Percentiles rank a stretch among this genome's conserved stretches.
phyloP scores from a whole-genome alignment of 2,888 invertebrate genomes.

The Limnephilus rhombicus region DNA sequence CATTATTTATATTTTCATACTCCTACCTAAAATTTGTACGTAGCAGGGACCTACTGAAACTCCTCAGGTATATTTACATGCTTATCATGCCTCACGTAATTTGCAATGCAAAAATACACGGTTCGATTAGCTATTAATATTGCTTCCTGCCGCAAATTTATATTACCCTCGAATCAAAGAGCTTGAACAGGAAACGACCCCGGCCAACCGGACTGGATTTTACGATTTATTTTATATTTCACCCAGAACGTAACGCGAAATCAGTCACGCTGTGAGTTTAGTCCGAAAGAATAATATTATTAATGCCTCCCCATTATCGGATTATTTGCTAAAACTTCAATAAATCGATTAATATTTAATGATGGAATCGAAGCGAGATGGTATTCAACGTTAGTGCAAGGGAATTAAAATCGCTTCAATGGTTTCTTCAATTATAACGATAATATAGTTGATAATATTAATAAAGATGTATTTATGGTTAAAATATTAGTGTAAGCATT shows the following conservation, averaged over 20 bases:
- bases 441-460: background rate
- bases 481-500: background rate
- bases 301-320: background rate
- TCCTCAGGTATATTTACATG: background rate
- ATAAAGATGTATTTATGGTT: background rate
- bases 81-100: background rate
- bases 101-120: background rate
- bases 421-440: background rate
- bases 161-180: constrained; percentile 26
- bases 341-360: background rate
- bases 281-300: background rate
- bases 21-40: too few species aligned
- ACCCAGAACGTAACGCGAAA: background rate
- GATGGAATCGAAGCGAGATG: background rate
- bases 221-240: constrained; percentile 10
- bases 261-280: background rate
- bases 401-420: background rate
- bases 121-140: background rate
- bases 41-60: background rate
- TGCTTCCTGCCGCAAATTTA: background rate
- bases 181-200: background rate
- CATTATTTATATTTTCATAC: too few species aligned
- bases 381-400: background rate
- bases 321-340: background rate
- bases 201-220: background rate